Percentiles rank a stretch among this genome's conserved stretches.
Conservation (phyloP, 2,797 vertebrate species). For the Babyrousa celebensis region DNA sequence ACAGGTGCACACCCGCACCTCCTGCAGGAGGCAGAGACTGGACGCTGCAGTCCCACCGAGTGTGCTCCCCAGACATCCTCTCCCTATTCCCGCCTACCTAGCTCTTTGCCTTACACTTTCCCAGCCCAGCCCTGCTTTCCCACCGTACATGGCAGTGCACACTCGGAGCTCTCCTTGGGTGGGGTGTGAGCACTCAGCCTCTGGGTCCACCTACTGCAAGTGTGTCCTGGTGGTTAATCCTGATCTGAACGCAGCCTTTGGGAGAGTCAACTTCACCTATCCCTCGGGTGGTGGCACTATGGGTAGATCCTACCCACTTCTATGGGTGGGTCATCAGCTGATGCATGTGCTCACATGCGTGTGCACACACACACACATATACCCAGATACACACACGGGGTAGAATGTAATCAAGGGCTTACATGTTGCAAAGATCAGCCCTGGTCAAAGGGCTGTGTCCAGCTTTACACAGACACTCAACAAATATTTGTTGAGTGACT, state of each 20-base stretch:
- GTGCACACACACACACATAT: not conserved
- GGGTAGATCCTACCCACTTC: not conserved
- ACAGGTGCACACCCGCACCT: not conserved
- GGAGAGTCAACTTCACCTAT: not conserved
- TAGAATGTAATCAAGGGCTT: not conserved
- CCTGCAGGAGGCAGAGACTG: not conserved
- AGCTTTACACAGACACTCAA: not conserved
- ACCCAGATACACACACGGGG: not conserved
- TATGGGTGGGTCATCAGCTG: not conserved
- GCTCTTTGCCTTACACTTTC: not conserved
- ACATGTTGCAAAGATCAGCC: not conserved
- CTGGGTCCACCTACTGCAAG: not conserved
- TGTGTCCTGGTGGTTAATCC: not conserved
- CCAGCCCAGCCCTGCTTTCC: not conserved
- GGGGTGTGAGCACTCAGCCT: not conserved
- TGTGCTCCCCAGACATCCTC: not conserved
- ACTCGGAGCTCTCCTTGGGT: not conserved
- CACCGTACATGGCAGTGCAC: not conserved
- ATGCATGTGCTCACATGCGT: no score
- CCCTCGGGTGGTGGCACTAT: not conserved
- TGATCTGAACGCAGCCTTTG: not conserved
- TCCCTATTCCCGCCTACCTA: rapidly evolving
- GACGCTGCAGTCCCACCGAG: not conserved
- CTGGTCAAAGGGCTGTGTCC: not conserved
- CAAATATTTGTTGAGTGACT: conserved; percentile 40